Base-by-base conservation (phyloP, 1,140 invertebrate genomes). In the Scaptomyza graminum region DNA sequence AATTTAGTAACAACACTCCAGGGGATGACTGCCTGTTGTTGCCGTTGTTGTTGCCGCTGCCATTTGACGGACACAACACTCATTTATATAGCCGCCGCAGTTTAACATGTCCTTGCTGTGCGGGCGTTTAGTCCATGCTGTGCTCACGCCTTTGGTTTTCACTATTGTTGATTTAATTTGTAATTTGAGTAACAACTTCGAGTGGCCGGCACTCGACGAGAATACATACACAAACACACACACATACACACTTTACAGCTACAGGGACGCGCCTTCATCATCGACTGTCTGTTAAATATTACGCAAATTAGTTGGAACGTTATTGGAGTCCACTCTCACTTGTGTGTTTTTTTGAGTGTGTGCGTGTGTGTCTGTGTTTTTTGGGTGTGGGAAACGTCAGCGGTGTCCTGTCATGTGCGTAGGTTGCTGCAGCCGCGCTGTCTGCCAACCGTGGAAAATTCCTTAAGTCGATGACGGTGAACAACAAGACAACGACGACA, bases 251-350 rank as follows among this genome's bases (percentile, higher is more conserved):
- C 28, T n/a, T n/a, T n/a, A 47, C 56, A 59, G 47, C 43, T 59
- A 18, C 18, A 18, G 56, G 56, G 70, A 66, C 64, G 41, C 47
- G 54, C 54, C 69, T 41, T 52, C 57, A 41, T 52, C 57, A 15
- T 25, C 51, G 13, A 11, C 46, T 69, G 44, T 56, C 62, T 18
- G 63, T 75, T 74, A 77, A 81, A 85, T 88, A 83, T 87, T 87
- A 87, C 82, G 83, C 82, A 87, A 87, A 87, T 87, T 87, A 87
- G 79, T 70, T 79, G 82, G 83, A 87, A 79, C 67, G 84, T 79
- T 87, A 87, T 87, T 73, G 78, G 82, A 85, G 81, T 77, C 51
- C 56, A 5, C 16, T 39, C 34, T 11, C 16, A n/a, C 22, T 31
- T 52, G 61, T 50, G 15, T 62, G 34, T 67, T 18, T 18, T 18